These are phyloP conservation scores for Trichogramma pretiosum DNA, from an alignment of 1,140 invertebrate genomes.

Conservation along the genomic window DNA sequence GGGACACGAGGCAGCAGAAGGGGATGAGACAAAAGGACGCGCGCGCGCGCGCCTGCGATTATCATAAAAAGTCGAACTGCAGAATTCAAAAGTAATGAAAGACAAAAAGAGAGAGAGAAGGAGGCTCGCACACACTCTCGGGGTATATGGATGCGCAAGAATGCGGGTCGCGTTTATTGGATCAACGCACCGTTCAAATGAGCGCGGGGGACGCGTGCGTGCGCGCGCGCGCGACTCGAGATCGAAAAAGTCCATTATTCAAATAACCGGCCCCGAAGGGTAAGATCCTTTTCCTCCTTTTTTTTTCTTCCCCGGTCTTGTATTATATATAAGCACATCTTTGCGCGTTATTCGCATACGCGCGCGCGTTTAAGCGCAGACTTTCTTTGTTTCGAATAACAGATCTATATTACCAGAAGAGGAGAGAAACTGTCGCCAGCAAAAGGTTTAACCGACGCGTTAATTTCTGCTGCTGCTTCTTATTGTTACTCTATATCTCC, in stretches of 20 bases:
- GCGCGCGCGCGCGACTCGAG: slow-evolving; percentile 5
- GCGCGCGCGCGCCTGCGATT: background rate
- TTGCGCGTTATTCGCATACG: too few relatives aligned
- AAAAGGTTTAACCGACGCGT: slow-evolving; percentile 17
- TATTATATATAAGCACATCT: too few relatives aligned
- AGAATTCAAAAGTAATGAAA: slow-evolving; percentile 6
- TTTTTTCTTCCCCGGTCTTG: too few relatives aligned
- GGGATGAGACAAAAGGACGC: background rate
- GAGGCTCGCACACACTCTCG: too few relatives aligned
- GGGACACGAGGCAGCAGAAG: background rate
- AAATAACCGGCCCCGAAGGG: slow-evolving; percentile 2
- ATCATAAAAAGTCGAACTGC: slow-evolving; percentile 2
- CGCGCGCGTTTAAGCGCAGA: too few relatives aligned
- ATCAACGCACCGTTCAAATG: slow-evolving; percentile 15
- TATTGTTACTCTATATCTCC: too few relatives aligned
- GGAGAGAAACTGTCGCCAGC: slow-evolving; percentile 5
- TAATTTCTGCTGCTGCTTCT: slow-evolving; percentile 11
- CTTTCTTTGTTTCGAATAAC: slow-evolving; percentile 15
- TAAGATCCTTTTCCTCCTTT: too few relatives aligned
- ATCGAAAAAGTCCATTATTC: slow-evolving; percentile 20
- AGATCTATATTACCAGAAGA: too few relatives aligned
- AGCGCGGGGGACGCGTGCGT: background rate
- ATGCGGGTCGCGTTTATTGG: slow-evolving; percentile 7
- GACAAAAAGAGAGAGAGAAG: slow-evolving; percentile 1
- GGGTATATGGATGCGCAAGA: too few relatives aligned